phyloP scores from a whole-genome alignment of 64 coral and sea anemone species.

The Montipora sp. region DNA sequence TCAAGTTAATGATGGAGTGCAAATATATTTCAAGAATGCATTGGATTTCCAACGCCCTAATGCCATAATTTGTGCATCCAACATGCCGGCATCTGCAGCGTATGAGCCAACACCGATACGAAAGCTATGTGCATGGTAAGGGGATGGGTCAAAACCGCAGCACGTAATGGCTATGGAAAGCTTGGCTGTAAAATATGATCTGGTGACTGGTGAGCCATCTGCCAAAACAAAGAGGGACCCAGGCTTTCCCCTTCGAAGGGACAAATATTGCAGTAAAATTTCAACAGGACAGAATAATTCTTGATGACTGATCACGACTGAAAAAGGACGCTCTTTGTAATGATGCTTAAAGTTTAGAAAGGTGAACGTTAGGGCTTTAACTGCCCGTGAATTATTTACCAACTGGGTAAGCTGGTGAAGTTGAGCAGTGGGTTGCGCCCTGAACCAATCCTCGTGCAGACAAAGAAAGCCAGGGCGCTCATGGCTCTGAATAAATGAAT shows the following conservation, averaged over 20 bases:
- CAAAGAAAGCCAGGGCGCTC: too few species aligned
- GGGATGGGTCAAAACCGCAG: constrained; percentile 13
- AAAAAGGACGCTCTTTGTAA: constrained; percentile 19
- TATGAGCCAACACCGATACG: constrained; percentile 30
- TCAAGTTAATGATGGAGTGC: neutral
- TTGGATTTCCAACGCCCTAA: constrained; percentile 46
- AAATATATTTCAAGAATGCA: constrained; percentile 33
- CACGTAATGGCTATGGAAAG: constrained; percentile 4
- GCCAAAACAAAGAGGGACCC: constrained; percentile 5
- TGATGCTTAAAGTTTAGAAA: neutral
- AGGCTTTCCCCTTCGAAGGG: neutral
- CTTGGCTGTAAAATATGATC: constrained; percentile 7
- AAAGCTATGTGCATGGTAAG: constrained; percentile 49
- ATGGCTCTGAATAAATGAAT: too few species aligned
- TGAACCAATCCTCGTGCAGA: too few species aligned
- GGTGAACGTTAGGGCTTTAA: too few species aligned
- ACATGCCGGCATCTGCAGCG: constrained; percentile 38
- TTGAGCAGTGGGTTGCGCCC: too few species aligned
- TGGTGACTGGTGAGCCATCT: constrained; percentile 12
- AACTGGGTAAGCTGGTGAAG: too few species aligned
- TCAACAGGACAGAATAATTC: constrained; percentile 9
- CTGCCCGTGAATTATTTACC: too few species aligned
- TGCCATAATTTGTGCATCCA: constrained; percentile 32
- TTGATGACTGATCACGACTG: neutral
- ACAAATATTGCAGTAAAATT: constrained; percentile 7